Conservation (phyloP, 2,888 invertebrate genomes). For the Cheilosia pagana region DNA sequence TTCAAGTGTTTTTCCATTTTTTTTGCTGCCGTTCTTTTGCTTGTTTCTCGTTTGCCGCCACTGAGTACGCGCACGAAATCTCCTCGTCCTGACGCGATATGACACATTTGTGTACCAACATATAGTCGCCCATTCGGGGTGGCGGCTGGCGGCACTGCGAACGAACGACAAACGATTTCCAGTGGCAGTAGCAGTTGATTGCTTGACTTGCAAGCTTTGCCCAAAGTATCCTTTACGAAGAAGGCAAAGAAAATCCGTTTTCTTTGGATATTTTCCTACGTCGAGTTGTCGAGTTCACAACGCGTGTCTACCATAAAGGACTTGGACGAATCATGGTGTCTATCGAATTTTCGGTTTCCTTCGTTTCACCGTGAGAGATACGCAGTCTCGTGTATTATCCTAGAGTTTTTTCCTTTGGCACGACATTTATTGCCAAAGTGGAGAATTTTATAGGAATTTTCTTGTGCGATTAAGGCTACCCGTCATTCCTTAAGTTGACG, state of each 20-base stretch:
- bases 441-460: conserved; percentile 66
- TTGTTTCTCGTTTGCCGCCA: conserved; percentile 70
- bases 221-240: conserved; percentile 29
- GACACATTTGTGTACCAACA: conserved; percentile 70
- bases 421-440: conserved; percentile 51
- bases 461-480: conserved; percentile 64
- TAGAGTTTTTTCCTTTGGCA: conserved; percentile 18
- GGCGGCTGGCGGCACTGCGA: conserved; percentile 54
- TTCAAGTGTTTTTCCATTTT: conserved; percentile 65
- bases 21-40: conserved; percentile 44
- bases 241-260: conserved; percentile 47
- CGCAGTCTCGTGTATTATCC: conserved; percentile 67
- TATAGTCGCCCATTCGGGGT: conserved; percentile 61
- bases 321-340: conserved; percentile 64
- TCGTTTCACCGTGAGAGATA: conserved; percentile 64
- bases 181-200: conserved; percentile 70
- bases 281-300: conserved; percentile 36
- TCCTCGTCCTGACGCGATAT: conserved; percentile 58
- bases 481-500: conserved; percentile 75
- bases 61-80: conserved; percentile 71
- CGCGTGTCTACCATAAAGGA: conserved; percentile 27
- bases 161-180: conserved; percentile 56
- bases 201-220: conserved; percentile 73
- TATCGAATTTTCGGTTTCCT: conserved; percentile 67
- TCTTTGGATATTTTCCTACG: conserved; percentile 27